Evolutionary conservation across 2,797 vertebrate genomes (phyloP).

Genomic region (Meriones psammophilus): DNA sequence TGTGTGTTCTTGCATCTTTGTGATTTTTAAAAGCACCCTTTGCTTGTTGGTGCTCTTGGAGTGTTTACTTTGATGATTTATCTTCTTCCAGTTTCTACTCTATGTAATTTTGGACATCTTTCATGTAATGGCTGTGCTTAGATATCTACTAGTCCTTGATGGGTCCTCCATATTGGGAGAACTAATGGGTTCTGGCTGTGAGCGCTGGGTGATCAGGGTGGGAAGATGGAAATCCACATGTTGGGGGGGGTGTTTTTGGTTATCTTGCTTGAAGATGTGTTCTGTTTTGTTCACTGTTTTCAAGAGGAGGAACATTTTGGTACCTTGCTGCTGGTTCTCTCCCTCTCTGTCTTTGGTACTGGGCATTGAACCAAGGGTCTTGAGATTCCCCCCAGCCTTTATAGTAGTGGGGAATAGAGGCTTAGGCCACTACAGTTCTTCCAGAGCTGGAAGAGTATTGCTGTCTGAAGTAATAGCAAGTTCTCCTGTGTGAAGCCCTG

Average conservation of each 20-base stretch:
- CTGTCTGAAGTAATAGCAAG: neutral
- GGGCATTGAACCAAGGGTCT: neutral
- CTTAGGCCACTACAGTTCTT: neutral
- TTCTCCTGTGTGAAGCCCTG: neutral
- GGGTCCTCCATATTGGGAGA: neutral
- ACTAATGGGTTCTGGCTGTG: neutral
- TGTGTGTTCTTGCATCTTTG: neutral
- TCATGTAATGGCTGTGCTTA: neutral
- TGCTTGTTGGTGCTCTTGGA: constrained; percentile 16
- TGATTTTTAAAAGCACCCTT: neutral
- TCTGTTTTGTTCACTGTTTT: neutral
- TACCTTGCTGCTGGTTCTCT: neutral
- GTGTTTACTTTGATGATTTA: constrained; percentile 26
- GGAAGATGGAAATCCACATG: neutral
- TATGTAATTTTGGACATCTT: constrained; percentile 15
- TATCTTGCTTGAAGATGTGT: constrained; percentile 26
- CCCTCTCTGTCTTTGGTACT: neutral
- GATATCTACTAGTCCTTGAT: neutral
- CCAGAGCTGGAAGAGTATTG: neutral
- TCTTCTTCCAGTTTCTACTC: constrained; percentile 27
- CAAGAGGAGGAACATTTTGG: constrained; percentile 9
- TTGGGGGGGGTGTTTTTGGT: neutral
- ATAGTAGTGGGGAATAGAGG: neutral
- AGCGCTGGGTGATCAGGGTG: neutral
- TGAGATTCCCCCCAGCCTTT: neutral